Evolutionary conservation across 2,797 vertebrate genomes (phyloP), one percentile per base, ranked within the genome.

Genomic region (Diglossa cyanea): DNA sequence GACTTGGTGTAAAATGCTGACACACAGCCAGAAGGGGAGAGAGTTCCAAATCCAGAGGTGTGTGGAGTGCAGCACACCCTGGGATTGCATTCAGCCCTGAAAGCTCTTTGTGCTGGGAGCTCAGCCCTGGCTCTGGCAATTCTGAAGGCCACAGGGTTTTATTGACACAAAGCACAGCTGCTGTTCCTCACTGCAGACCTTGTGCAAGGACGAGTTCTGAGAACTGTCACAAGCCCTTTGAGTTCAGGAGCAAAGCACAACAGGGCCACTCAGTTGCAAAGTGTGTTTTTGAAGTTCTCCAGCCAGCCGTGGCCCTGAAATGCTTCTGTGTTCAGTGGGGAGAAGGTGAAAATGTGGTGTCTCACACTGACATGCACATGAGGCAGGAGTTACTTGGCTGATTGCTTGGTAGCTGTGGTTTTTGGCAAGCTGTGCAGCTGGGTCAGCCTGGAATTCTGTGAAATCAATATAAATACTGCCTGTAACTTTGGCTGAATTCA

Each of bases 281-380:
- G 30, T 31, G 8, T 17, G 8, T 33, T 51, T 48, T 13, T 83
- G 48, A 66, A 66, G 10, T 48, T 71, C 40, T 62, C 33, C 58
- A 71, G 72, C 31, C 66, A 47, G 2, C 37, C 40, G 0, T 25
- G 68, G 18, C 61, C 26, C 26, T n/a, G 19, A 66, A 53, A 8
- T 33, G 25, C 30, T 83, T 35, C 44, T 48, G 45, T 11, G 2
- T 67, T 70, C 33, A 13, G 12, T 33, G 55, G 50, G 70, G 24
- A 62, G n/a, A 50, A 91, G 65, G 67, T 74, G 79, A 42, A 66
- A 58, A 33, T 40, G 18, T 17, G 10, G 7, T 57, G 24, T 48
- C 61, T 60, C 12, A 11, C 51, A 9, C 20, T n/a, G 44, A 20
- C 2, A 2, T 13, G 44, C 21, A 1, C 0, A 1, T 40, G 53